Evolutionary conservation across 2,888 invertebrate genomes (phyloP).

Genomic region (Pristionchus arcanus): DNA sequence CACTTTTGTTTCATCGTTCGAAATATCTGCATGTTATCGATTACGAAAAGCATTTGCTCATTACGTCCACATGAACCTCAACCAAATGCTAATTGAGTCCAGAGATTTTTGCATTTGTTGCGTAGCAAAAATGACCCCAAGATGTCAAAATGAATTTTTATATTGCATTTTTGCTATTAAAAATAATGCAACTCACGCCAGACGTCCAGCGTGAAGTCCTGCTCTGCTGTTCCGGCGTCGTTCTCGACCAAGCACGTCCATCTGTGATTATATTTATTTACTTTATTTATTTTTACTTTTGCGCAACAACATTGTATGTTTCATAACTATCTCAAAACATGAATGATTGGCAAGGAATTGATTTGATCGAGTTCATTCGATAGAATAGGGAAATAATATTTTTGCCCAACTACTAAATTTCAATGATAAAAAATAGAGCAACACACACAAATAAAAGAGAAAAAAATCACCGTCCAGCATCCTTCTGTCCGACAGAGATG

Average conservation of each 20-base stretch:
- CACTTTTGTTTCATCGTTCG: not conserved
- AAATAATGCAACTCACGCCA: slow-evolving; percentile 67
- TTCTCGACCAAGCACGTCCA: slow-evolving; percentile 81
- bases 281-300: slow-evolving; percentile 78
- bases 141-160: too few species aligned
- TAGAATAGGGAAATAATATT: not conserved
- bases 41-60: too few species aligned
- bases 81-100: too few species aligned
- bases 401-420: too few species aligned
- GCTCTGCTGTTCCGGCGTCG: slow-evolving; percentile 79
- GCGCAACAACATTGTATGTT: not conserved
- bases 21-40: not conserved
- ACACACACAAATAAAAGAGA: not conserved
- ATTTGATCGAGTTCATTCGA: not conserved
- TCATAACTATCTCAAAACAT: not conserved
- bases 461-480: slow-evolving; percentile 79
- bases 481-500: slow-evolving; percentile 60
- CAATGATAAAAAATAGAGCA: too few species aligned
- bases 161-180: too few species aligned
- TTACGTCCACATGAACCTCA: too few species aligned
- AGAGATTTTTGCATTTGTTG: too few species aligned
- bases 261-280: slow-evolving; percentile 78
- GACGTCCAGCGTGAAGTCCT: slow-evolving; percentile 74
- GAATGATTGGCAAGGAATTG: not conserved
- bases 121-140: too few species aligned